These are phyloP conservation scores for Subacronicta megacephala DNA, from an alignment of 2,888 invertebrate species.

Conservation along the genomic window DNA sequence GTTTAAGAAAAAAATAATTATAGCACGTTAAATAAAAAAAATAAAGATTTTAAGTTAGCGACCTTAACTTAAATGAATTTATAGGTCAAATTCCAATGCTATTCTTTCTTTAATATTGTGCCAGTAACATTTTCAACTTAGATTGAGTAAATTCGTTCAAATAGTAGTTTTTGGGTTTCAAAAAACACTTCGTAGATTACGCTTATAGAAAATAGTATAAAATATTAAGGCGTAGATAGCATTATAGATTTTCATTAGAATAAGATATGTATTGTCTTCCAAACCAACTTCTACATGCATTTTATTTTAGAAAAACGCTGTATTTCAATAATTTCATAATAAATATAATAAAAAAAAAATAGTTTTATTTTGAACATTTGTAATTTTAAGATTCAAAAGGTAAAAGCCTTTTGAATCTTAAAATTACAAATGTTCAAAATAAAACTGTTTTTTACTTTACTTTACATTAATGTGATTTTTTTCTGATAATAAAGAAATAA, in stretches of 20 bases:
- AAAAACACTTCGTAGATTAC: constrained; percentile 9
- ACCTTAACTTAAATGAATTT: neutral
- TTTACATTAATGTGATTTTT: too few species aligned
- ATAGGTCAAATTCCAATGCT: neutral
- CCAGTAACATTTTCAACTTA: too few species aligned
- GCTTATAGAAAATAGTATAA: neutral
- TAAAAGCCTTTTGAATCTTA: too few species aligned
- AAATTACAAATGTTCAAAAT: too few species aligned
- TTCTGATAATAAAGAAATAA: neutral
- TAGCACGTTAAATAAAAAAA: neutral
- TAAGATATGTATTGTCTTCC: constrained; percentile 46
- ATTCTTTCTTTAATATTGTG: neutral
- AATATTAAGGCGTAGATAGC: constrained; percentile 6
- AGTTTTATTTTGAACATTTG: too few species aligned
- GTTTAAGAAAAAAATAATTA: neutral
- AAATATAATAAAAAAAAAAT: too few species aligned
- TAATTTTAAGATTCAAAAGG: too few species aligned
- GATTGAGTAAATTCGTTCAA: too few species aligned
- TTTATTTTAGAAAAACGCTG: too few species aligned
- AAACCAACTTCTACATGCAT: constrained; percentile 36
- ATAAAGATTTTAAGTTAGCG: neutral
- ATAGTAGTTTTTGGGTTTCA: too few species aligned
- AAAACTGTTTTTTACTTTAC: too few species aligned
- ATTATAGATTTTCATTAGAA: constrained; percentile 26
- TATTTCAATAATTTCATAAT: neutral